These are phyloP conservation scores for Epicampocera succincta DNA, from an alignment of 2,888 invertebrate genomes.

Conservation along the genomic window DNA sequence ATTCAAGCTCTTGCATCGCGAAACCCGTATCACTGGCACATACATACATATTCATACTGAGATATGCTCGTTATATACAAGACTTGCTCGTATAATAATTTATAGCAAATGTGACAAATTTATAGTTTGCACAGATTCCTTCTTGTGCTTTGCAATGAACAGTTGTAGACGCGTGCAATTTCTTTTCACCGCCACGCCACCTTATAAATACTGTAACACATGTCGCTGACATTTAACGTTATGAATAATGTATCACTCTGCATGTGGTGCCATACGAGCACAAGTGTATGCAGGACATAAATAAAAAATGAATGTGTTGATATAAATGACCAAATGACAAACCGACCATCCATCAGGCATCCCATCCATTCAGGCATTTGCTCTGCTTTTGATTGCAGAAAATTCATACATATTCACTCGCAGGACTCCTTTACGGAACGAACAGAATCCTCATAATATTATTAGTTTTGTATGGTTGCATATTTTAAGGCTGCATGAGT, in stretches of 20 bases:
- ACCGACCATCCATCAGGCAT: conserved; percentile 10
- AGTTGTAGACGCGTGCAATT: not conserved
- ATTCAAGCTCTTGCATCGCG: not conserved
- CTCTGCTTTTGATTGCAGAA: conserved; percentile 1
- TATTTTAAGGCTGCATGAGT: conserved; percentile 50
- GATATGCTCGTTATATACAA: not conserved
- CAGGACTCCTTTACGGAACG: conserved; percentile 1
- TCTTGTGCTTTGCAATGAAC: conserved; percentile 6
- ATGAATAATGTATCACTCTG: conserved; percentile 31
- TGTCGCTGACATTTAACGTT: conserved; percentile 42
- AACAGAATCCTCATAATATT: conserved; percentile 46
- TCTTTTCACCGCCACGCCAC: not conserved
- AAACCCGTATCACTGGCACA: not conserved
- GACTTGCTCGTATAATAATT: not conserved
- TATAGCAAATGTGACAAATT: conserved; percentile 51
- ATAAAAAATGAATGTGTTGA: conserved; percentile 4
- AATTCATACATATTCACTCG: conserved; percentile 7
- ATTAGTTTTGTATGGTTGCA: conserved; percentile 60
- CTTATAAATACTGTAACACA: conserved; percentile 15
- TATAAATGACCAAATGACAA: not conserved
- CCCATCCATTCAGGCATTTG: not conserved
- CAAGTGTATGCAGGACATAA: not conserved
- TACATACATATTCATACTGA: not conserved
- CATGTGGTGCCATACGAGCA: conserved; percentile 26
- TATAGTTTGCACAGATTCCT: conserved; percentile 37